Conservation (phyloP, 1,140 invertebrate species). For the Belonocnema kinseyi region DNA sequence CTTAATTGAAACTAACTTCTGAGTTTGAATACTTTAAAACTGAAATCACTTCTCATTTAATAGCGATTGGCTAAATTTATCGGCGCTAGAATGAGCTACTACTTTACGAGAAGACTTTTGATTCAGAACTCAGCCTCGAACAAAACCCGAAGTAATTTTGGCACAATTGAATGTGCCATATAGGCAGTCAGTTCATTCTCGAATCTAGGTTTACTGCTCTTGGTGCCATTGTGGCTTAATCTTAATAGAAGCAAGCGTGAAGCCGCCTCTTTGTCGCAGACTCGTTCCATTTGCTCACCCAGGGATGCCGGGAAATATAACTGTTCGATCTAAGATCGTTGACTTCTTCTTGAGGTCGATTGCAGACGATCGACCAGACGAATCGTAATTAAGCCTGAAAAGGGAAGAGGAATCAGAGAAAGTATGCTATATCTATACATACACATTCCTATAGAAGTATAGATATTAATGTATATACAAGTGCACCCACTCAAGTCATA, state of each 20-base stretch:
- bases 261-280: constrained; percentile 29
- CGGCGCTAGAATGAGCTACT: too few species aligned
- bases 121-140: constrained; percentile 10
- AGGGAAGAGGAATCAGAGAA: not conserved
- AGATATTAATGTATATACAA: not conserved
- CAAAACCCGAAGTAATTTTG: constrained; percentile 1
- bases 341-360: constrained; percentile 26
- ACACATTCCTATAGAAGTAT: not conserved
- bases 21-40: not conserved
- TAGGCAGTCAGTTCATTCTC: constrained; percentile 12
- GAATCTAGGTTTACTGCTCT: constrained; percentile 26
- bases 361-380: constrained; percentile 21
- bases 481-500: not conserved
- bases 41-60: not conserved
- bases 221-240: constrained; percentile 23
- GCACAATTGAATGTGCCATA: constrained; percentile 8
- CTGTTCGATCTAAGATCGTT: constrained; percentile 29
- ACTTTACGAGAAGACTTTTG: not conserved
- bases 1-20: not conserved
- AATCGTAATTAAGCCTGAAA: not conserved
- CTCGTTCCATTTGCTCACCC: constrained; percentile 27
- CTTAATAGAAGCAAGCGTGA: constrained; percentile 30
- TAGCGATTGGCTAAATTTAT: too few species aligned
- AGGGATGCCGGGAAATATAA: constrained; percentile 15
- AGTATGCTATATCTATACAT: not conserved